Conservation (phyloP, 53 echinoderm and acorn worm genomes). For the Paracentrotus lividus region DNA sequence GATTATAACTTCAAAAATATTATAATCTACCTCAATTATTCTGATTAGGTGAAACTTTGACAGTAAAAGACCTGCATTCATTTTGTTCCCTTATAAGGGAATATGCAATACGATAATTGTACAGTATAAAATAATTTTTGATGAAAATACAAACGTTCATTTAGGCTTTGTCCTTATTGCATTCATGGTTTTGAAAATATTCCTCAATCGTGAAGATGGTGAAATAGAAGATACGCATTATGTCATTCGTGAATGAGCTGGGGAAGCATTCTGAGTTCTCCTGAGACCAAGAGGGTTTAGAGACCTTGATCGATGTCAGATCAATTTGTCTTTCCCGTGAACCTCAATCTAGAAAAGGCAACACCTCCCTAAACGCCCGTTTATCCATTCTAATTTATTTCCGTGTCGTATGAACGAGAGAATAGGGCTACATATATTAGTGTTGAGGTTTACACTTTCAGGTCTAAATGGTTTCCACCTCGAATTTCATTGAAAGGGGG, state of each 20-base stretch:
- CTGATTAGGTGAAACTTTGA: too few species aligned
- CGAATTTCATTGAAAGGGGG: neutral
- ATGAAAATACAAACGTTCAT: too few species aligned
- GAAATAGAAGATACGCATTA: too few species aligned
- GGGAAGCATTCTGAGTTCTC: neutral
- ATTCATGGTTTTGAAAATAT: too few species aligned
- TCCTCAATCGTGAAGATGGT: too few species aligned
- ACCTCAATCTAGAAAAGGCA: neutral
- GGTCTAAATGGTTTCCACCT: neutral
- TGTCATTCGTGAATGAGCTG: neutral
- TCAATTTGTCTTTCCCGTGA: neutral
- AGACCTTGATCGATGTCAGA: conserved; percentile 20
- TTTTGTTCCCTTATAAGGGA: too few species aligned
- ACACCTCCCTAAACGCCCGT: neutral
- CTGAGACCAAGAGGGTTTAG: neutral
- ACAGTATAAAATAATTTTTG: too few species aligned
- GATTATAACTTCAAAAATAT: too few species aligned
- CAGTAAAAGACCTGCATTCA: too few species aligned
- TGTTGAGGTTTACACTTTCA: neutral
- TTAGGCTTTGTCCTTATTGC: too few species aligned
- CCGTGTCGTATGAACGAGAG: neutral
- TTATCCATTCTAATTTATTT: conserved; percentile 6
- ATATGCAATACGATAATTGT: too few species aligned
- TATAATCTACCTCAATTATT: too few species aligned
- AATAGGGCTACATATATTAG: neutral